A percentile compares a stretch with the other conserved stretches of the same genome.
Conservation (phyloP, 2,113 vertebrate species). For the Sminthopsis crassicaudata region DNA sequence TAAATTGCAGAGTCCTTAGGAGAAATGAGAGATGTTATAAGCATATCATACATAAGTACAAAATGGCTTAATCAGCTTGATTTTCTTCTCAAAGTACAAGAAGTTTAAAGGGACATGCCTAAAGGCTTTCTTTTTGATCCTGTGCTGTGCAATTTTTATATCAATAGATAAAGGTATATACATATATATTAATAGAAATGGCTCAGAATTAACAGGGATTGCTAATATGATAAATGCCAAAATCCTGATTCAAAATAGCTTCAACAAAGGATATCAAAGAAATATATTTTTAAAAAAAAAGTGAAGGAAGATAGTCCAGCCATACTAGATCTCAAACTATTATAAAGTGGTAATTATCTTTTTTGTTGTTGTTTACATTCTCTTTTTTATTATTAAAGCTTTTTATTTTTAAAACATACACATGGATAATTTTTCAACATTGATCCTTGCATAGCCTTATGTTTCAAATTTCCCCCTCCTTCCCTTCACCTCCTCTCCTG, state of each 20-base stretch:
- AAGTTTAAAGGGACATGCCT: neutral
- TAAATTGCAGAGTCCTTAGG: neutral
- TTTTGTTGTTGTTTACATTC: too few species aligned
- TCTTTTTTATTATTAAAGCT: too few species aligned
- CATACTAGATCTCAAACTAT: too few species aligned
- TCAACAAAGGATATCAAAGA: neutral
- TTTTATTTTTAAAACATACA: too few species aligned
- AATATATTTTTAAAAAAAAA: too few species aligned
- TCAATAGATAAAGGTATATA: neutral
- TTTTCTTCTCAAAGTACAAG: neutral
- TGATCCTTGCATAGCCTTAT: too few species aligned
- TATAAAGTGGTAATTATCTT: too few species aligned
- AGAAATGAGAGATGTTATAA: neutral
- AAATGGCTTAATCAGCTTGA: neutral
- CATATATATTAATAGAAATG: neutral
- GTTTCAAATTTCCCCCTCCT: too few species aligned
- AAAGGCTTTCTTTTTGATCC: neutral
- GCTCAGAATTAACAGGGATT: neutral
- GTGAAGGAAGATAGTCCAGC: too few species aligned
- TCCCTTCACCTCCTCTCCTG: too few species aligned
- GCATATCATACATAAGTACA: neutral
- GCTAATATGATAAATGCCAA: neutral
- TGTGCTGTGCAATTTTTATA: neutral
- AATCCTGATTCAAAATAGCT: neutral
- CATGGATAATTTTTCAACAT: too few species aligned